Base-by-base conservation (phyloP, 2,888 invertebrate species). In the Argyra leucocephala region DNA sequence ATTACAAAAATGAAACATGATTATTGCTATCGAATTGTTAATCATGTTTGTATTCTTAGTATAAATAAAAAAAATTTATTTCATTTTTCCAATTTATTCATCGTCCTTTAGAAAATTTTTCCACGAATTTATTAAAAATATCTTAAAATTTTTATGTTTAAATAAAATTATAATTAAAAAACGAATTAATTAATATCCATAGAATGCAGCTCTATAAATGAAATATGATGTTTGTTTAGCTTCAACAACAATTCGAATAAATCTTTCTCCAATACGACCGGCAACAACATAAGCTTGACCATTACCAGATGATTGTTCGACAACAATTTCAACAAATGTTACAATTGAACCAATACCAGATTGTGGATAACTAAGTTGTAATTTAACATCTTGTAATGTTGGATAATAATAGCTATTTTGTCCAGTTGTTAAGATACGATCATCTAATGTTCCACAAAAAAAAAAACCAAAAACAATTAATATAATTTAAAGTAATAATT, bases 201-300 rank as follows among this genome's bases (percentile, higher is more conserved):
- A 78, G 66, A 74, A 74, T 57, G 73, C 71, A 1, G 75, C 74
- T 65, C 71, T 75, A 66, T 78, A 78, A 26, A 71, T 69, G 66
- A 78, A 78, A 63, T 70, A 72, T 3, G 69, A 64, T 22, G 78
- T 78, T 65, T 74, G 69, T 58, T 70, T 70, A 21, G 78, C 76
- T 68, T 78, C 79, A 62, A 79, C 65, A 37, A 76, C 69, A 66
- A 79, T 72, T 5, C 74, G 72, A 23, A 79, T 76, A 64, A 70
- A 74, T 26, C 76, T 74, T 65, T 76, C 74, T 3, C 78, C 76
- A 69, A 79, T 75, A 67, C 79, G 78, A 24, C 79, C 79, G 22
- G 73, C 74, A 2, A 76, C 73, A 3, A 79, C 73, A 67, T 74
- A 78, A n/a, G 77, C 78, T 66, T 74, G 75, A 58, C 79, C 79